Evolutionary conservation across 2,888 invertebrate genomes (phyloP), one percentile per base, ranked within the genome.

Genomic region (Myopa testacea): DNA sequence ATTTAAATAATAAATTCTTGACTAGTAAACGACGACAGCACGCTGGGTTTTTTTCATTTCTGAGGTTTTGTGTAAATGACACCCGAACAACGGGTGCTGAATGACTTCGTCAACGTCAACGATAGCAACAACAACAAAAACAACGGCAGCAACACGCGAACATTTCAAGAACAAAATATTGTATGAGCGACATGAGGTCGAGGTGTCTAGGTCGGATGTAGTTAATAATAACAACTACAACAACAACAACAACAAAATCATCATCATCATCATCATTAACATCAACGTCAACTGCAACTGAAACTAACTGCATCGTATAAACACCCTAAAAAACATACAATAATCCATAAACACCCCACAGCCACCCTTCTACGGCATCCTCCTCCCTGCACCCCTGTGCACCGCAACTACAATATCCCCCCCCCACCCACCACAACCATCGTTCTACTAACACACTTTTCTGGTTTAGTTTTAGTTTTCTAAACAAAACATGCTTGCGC

Each of bases 11-110:
- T 55, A 55, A 55, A n/a, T 55, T 55, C 45, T 45, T 45, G 45
- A 45, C 45, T 45, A 45, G 1, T 45, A 45, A 45, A 45, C 37
- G 45, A 50, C 34, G 12, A 71, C 37, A 55, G 52, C 74, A 65
- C 52, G 74, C 65, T 65, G 65, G 52, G 63, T 65, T 67, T 75
- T 75, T 75, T 67, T 55, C 65, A 75, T 75, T 63, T 26, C 26
- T 26, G 65, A n/a, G 37, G 26, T 75, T 75, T 40, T 14, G 45
- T 45, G 45, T 69, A 68, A 65, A 69, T 69, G 63, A 68, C 69
- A 68, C 38, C 26, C 10, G 26, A 45, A 45, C 12, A 16, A 50
- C 14, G 58, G 50, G 45, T 26, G 16, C 40, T 8, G 34, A 75
- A 75, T 60, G 60, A 75, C 75, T 19, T 72, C 38, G 63, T 26